A percentile compares a stretch with the other conserved stretches of the same genome.
Evolutionary conservation across 2,113 vertebrate species (phyloP).

Genomic region (Fulmarus glacialis): DNA sequence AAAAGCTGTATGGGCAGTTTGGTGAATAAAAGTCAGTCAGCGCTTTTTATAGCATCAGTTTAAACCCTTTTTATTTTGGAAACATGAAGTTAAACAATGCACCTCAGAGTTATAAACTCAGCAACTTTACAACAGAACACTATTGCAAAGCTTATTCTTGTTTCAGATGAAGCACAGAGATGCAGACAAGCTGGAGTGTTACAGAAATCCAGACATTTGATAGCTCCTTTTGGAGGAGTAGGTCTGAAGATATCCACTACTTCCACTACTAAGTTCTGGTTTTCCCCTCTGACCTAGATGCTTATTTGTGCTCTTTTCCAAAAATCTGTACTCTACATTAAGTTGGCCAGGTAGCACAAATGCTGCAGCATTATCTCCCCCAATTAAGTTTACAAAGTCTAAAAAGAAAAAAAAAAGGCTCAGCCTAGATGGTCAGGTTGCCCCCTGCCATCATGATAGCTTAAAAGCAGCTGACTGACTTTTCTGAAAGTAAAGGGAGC

Average conservation of each 20-base stretch:
- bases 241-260: neutral
- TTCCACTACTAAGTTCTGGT: neutral
- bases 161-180: neutral
- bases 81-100: conserved; percentile 55
- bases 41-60: conserved; percentile 41
- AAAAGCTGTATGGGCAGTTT: conserved; percentile 61
- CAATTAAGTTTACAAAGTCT: neutral
- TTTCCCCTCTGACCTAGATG: neutral
- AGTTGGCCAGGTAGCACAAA: neutral
- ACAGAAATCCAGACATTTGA: neutral
- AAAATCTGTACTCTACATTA: neutral
- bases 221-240: neutral
- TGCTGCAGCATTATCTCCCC: neutral
- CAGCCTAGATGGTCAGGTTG: neutral
- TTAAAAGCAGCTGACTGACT: neutral
- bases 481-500: neutral
- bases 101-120: conserved; percentile 54
- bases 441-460: neutral
- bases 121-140: conserved; percentile 25
- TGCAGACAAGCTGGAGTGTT: neutral
- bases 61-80: conserved; percentile 64
- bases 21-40: conserved; percentile 33
- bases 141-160: conserved; percentile 42
- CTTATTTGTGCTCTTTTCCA: neutral
- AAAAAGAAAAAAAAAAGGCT: neutral